Percentiles rank a stretch among this genome's conserved stretches.
These are phyloP conservation scores for Bombus difficillimus DNA, from an alignment of 1,140 invertebrate genomes.

Conservation along the genomic window DNA sequence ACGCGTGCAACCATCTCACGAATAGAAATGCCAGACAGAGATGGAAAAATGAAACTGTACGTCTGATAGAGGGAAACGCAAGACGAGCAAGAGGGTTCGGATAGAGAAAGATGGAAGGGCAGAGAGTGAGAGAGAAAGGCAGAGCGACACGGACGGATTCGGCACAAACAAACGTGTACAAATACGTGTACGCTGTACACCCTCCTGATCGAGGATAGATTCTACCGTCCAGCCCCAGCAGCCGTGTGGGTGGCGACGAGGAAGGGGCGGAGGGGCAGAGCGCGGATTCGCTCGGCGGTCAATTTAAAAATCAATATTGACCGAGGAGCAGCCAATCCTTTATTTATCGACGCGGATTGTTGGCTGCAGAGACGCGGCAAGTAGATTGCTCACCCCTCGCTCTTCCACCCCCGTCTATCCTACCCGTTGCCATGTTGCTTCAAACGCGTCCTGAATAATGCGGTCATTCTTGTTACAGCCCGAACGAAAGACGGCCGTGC, in stretches of 20 bases:
- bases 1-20: neutral
- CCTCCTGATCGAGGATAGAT: conserved; percentile 62
- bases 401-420: conserved; percentile 18
- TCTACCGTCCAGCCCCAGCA: conserved; percentile 37
- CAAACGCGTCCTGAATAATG: conserved; percentile 79
- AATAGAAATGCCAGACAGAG: conserved; percentile 32
- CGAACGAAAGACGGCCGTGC: conserved; percentile 30
- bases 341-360: conserved; percentile 82
- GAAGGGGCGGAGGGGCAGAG: conserved; percentile 35
- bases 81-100: conserved; percentile 15
- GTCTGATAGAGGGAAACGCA: conserved; percentile 10
- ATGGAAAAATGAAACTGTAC: conserved; percentile 36
- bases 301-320: conserved; percentile 84
- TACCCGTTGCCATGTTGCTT: conserved; percentile 71
- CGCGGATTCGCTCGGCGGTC: conserved; percentile 80
- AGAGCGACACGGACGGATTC: conserved; percentile 14
- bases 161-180: conserved; percentile 48
- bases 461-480: conserved; percentile 73
- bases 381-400: conserved; percentile 65
- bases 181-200: conserved; percentile 53
- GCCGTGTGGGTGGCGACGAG: neutral
- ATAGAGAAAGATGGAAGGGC: neutral
- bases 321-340: conserved; percentile 81
- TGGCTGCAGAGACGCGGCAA: conserved; percentile 73
- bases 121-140: neutral